Base-by-base conservation (phyloP, 2,113 vertebrate species). In the Oncorhynchus tshawytscha region DNA sequence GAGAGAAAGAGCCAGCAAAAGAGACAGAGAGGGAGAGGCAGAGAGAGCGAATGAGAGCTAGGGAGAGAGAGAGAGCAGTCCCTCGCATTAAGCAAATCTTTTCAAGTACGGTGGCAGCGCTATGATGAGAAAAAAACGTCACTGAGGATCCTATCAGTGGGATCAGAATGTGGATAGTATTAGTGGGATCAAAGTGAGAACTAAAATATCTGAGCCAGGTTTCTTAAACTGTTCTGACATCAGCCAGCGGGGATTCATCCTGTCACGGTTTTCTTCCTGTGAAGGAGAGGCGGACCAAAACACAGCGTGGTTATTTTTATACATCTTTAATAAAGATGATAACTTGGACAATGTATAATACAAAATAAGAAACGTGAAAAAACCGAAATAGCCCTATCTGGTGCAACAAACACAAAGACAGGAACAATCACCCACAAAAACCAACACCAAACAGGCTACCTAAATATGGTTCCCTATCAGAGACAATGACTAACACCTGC, bases 121-220 rank as follows among this genome's bases (percentile, higher is more conserved):
- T 59, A 48, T 81, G 51, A 72, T 77, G 13, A 22, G 76, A 78
- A 79, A 82, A 71, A n/a, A 68, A 22, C 0, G 18, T 57, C 75
- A 70, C 54, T 15, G 20, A 68, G 80, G 77, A 79, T 83, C 80
- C 75, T 75, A 81, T 83, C 86, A 83, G 78, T 79, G 27, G 72
- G 88, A 90, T 90, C 79, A 91, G 82, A 83, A 78, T 34, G 1
- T 75, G 71, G 68, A 62, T 60, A 7, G 85, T 76, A 34, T 34
- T 34, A 34, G 34, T 34, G 34, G 34, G 88, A 87, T 88, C 77
- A 82, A 51, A 73, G 83, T 79, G 70, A 86, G 65, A 77, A 84
- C 70, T 72, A 81, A 88, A 88, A 82, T 87, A 90, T 89, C 80
- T 83, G 78, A 75, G 74, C 45, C 60, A 60, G 74, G 73, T 77